Evolutionary conservation across 2,888 invertebrate genomes (phyloP), one percentile per base, ranked within the genome.

Genomic region (Callimorpha dominula): DNA sequence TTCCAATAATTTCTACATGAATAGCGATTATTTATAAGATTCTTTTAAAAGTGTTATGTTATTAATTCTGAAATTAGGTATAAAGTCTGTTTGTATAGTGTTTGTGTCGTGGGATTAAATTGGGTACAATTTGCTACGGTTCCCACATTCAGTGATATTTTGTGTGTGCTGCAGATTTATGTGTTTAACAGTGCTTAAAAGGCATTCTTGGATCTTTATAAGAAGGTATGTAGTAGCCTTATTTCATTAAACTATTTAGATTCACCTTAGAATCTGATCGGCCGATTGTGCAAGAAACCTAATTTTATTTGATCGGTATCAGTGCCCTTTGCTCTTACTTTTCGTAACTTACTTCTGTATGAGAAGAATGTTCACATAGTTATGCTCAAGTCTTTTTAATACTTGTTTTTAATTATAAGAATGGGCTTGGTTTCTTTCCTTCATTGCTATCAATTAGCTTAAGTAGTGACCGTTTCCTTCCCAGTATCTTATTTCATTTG

Each of bases 161-260:
- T 90, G 93, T 94, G 93, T 89, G 93, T 93, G 90, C 87, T 83
- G 88, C 90, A 87, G 83, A 91, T 91, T 90, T 90, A 89, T 94
- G 93, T 92, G 92, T 89, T 85, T 88, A 89, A 87, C 88, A 84
- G 91, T 88, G 90, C 88, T 88, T 86, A 87, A 87, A 86, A 87
- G 87, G 87, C 89, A 87, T 90, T 87, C 79, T 84, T 88, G 89
- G 88, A 89, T 81, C 77, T 85, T 79, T 81, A 85, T 81, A 80
- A 84, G 76, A 86, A 90, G 92, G 93, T 93, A 90, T 82, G 92
- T 85, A 70, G 65, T 46, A 46, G 9, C 71, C 68, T 73, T 78
- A 78, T 84, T 79, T 78, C 70, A 76, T 77, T 75, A 79, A 80
- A 73, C 73, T 72, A 52, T 71, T 70, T 60, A 77, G 78, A 84